Base-by-base conservation (phyloP, 2,797 vertebrate species). In the Sebastes trivittatus region DNA sequence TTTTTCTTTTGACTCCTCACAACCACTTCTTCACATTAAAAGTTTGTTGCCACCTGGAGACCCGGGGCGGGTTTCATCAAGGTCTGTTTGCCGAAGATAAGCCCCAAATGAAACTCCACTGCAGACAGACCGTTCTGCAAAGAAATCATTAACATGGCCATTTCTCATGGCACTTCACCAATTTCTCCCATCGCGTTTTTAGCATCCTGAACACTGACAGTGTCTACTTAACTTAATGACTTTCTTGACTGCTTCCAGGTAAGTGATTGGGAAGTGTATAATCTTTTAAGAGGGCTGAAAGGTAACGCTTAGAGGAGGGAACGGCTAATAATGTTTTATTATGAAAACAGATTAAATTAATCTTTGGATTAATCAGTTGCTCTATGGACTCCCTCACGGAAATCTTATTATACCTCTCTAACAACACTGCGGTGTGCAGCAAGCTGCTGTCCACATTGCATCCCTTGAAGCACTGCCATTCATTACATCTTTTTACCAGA, bases 191-290 rank as follows among this genome's bases (percentile, higher is more conserved):
- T 85, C 80, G 30, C 3, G 11, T 85, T 80, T 77, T 67, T 73
- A 62, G 81, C 78, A 74, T 75, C 81, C 80, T 46, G 65, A 83
- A 77, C 77, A 79, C 78, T 75, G 81, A 84, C 85, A 77, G 70
- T 71, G 90, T 87, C 87, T 90, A 75, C 88, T 92, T 92, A 83
- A 90, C 75, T 90, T 93, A 93, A 93, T 89, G 92, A 92, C 83
- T 93, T 89, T 83, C 81, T 65, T 83, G 82, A 90, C 90, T 80
- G 81, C 86, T 84, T 91, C 75, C 82, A 94, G 91, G 88, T 91
- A 90, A 93, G 80, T 85, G 82, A 93, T 88, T 91, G 88, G 79
- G 86, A 90, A 72, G 82, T 72, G 77, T 83, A 74, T 90, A 87
- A 90, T 91, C 89, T 84, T 86, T 85, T 77, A 78, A 92, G 81